These are phyloP conservation scores for Atherix ibis DNA, from an alignment of 2,888 invertebrate genomes.

Conservation along the genomic window DNA sequence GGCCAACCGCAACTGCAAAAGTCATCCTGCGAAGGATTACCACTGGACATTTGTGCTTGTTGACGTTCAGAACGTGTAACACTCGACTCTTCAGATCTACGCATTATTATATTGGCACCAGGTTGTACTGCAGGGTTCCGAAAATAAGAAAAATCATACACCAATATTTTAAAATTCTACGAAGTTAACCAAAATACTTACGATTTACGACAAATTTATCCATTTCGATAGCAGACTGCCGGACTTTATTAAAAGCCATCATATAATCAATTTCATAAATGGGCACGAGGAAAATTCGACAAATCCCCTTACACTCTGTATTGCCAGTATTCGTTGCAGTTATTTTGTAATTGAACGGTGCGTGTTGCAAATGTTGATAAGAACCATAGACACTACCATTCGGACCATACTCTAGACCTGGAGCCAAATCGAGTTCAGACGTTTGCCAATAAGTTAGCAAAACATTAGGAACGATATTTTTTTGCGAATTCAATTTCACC, in stretches of 20 bases:
- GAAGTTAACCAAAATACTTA: too few relatives aligned
- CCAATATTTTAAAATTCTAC: too few relatives aligned
- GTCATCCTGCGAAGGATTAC: conserved; percentile 31
- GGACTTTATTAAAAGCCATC: conserved; percentile 41
- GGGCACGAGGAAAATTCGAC: conserved; percentile 50
- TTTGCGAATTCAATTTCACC: conserved; percentile 17
- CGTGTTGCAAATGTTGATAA: conserved; percentile 64
- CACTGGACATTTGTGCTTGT: conserved; percentile 33
- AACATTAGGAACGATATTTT: conserved; percentile 33
- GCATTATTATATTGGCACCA: conserved; percentile 49
- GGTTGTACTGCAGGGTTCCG: conserved; percentile 54
- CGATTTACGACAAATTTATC: conserved; percentile 46
- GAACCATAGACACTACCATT: conserved; percentile 53
- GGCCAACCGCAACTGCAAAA: conserved; percentile 87
- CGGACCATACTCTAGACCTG: conserved; percentile 64
- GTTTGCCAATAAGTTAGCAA: conserved; percentile 64
- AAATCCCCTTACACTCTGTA: conserved; percentile 38
- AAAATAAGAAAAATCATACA: too few relatives aligned
- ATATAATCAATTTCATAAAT: conserved; percentile 46
- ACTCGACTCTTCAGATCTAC: conserved; percentile 52
- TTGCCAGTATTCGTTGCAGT: conserved; percentile 39
- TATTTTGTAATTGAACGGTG: conserved; percentile 49
- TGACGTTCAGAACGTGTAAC: conserved; percentile 69
- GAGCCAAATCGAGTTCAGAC: conserved; percentile 61
- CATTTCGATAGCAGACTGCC: conserved; percentile 46